Evolutionary conservation across 2,797 vertebrate species (phyloP).

Genomic region (Botia kubotai): DNA sequence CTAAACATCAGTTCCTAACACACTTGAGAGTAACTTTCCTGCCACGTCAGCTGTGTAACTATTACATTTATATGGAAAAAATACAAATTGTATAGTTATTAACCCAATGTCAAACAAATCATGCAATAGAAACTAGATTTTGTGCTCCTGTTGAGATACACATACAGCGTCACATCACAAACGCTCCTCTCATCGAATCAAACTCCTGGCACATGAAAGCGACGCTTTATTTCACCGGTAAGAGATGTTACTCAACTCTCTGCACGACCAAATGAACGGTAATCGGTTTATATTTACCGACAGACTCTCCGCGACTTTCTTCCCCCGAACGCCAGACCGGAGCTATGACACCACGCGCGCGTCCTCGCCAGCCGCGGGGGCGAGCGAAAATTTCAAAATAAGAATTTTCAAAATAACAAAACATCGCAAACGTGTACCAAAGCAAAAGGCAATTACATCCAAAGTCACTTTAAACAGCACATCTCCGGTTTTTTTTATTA

Average conservation of each 20-base stretch:
- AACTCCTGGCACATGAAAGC: neutral
- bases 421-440: no score
- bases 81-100: no score
- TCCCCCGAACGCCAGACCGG: neutral
- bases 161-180: neutral
- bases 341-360: neutral
- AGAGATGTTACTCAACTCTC: neutral
- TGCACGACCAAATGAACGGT: no score
- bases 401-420: neutral
- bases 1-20: slow-evolving; percentile 1
- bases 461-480: no score
- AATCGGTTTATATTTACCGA: neutral
- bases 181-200: neutral
- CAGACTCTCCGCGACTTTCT: neutral
- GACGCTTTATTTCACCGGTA: neutral
- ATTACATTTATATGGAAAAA: no score
- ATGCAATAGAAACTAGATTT: neutral
- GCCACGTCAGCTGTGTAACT: no score
- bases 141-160: no score
- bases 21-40: neutral
- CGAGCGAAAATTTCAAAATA: slow-evolving; percentile 28
- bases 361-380: neutral
- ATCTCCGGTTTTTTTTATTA: no score
- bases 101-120: neutral
- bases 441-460: no score